Evolutionary conservation across 2,113 vertebrate species (phyloP).

Genomic region (Psittacula cyanocephala): DNA sequence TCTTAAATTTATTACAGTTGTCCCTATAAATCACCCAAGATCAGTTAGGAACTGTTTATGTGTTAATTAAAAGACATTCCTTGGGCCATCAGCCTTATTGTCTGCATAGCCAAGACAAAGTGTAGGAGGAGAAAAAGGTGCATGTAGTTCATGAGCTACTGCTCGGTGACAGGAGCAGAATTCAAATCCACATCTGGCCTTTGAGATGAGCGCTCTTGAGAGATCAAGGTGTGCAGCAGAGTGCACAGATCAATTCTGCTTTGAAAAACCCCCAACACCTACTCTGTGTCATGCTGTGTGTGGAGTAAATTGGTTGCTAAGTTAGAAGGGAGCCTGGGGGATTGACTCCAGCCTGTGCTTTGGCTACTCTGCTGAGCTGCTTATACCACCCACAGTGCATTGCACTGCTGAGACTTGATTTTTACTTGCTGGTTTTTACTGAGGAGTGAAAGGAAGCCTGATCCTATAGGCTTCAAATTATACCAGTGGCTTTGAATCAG

Average conservation of each 20-base stretch:
- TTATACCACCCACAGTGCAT: neutral
- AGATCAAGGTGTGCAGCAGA: neutral
- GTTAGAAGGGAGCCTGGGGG: neutral
- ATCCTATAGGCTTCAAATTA: neutral
- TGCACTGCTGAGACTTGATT: no score
- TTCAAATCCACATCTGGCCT: neutral
- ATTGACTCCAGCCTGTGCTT: neutral
- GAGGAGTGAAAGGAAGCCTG: neutral
- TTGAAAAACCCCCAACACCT: neutral
- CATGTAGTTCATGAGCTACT: neutral
- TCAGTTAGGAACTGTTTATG: neutral
- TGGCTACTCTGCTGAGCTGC: neutral
- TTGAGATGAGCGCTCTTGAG: neutral
- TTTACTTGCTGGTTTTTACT: neutral
- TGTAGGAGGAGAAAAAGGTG: neutral
- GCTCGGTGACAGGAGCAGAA: neutral
- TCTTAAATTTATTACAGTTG: neutral
- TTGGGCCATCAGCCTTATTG: neutral
- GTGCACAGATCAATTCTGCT: neutral
- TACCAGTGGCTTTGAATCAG: neutral
- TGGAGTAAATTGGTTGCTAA: neutral
- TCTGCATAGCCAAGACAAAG: neutral
- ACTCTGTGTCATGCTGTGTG: neutral
- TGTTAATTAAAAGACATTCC: neutral
- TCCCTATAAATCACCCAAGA: neutral